Base-by-base conservation (phyloP, 2,113 vertebrate species). In the Podarcis raffonei region DNA sequence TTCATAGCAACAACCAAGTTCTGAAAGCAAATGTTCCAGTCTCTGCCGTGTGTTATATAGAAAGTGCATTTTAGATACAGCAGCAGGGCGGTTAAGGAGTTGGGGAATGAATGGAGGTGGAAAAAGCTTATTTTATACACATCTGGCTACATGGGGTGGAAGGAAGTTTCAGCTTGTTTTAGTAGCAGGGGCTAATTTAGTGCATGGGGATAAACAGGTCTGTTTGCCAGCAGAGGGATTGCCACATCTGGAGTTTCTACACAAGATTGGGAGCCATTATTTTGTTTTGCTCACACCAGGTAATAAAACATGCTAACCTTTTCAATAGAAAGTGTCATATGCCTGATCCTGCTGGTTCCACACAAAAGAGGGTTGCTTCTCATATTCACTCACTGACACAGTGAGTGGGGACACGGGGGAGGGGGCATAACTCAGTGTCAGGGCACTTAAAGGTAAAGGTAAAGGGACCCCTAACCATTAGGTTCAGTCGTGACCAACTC, bases 181-280 rank as follows among this genome's bases (percentile, higher is more conserved):
- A 84, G 81, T 92, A 94, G 84, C 22, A 81, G 90, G 78, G 94
- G 81, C 90, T 91, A 89, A 93, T 92, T 92, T 90, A 72, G 78
- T 90, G 88, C 2, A 0, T 0, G 0, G 79, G 91, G 84, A 89
- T 92, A 93, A 91, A 88, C 78, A 90, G 85, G 76, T 91, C 74
- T 30, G 1, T 83, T 92, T 92, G 37, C 94, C 92, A 92, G 88
- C 65, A 93, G 86, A 93, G 91, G 89, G 89, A 82, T 89, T 62
- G n/a, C 94, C 91, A 87, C 89, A 92, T 94, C 94, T 94, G 92
- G 93, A 95, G 95, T 92, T 93, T 87, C 90, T 91, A 86, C 42
- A 68, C 93, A 71, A 88, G 92, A 93, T 1, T 25, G 90, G 89
- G 87, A 96, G 93, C 89, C 92, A 90, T 93, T 89, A 65, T 94